phyloP scores from a whole-genome alignment of 2,888 invertebrate species.

The Phlogophora meticulosa region DNA sequence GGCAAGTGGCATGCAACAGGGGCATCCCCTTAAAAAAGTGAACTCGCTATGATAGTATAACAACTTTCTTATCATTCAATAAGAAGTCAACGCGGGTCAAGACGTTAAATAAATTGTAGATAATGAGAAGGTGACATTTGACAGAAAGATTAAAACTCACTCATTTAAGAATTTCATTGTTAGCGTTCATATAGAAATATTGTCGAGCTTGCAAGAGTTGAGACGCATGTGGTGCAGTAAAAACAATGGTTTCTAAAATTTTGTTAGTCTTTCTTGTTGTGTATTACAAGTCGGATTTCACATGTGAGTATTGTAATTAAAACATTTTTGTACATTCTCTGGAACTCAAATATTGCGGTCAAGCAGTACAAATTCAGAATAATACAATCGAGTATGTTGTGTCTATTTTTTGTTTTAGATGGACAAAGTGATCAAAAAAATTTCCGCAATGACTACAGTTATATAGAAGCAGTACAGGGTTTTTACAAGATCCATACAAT shows the following conservation, averaged over 20 bases:
- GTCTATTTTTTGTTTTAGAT: too few species aligned
- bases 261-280: constrained; percentile 38
- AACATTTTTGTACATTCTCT: background rate
- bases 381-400: too few species aligned
- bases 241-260: constrained; percentile 38
- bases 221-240: constrained; percentile 1
- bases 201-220: background rate
- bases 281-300: constrained; percentile 4
- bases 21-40: constrained; percentile 1
- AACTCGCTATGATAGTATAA: too few species aligned
- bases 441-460: constrained; percentile 82
- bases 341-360: background rate
- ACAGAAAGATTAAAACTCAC: constrained; percentile 2
- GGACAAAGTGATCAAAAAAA: constrained; percentile 74
- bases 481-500: constrained; percentile 84
- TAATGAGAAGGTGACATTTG: too few species aligned
- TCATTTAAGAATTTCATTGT: background rate
- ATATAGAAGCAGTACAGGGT: constrained; percentile 69
- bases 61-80: constrained; percentile 5
- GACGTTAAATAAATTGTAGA: background rate
- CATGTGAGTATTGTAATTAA: constrained; percentile 49
- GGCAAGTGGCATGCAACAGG: background rate
- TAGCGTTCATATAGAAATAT: background rate
- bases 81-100: constrained; percentile 18
- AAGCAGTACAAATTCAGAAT: background rate